A percentile compares a stretch with the other conserved stretches of the same genome.
Evolutionary conservation across 23 tunicate genomes (phyloP).

Genomic region (Ascidia mentula): DNA sequence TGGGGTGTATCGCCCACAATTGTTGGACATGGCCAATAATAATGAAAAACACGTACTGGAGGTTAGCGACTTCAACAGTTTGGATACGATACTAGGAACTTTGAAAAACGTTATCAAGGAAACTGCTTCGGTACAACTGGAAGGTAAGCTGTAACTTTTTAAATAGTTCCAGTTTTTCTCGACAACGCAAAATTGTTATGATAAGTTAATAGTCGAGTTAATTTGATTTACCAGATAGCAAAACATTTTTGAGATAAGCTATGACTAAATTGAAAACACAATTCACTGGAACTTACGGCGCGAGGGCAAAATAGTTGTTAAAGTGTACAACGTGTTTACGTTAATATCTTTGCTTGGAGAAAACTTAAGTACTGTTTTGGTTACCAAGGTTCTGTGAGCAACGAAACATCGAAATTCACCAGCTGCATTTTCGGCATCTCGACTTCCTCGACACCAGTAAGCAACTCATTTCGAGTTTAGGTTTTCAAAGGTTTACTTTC

Average conservation of each 20-base stretch:
- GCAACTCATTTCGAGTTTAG: too few species aligned
- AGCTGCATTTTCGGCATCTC: constrained; percentile 20
- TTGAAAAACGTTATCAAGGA: constrained; percentile 26
- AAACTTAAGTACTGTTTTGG: background rate
- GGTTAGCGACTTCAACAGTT: constrained; percentile 13
- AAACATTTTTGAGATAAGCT: too few species aligned
- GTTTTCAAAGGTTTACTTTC: too few species aligned
- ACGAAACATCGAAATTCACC: constrained; percentile 27
- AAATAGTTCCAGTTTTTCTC: too few species aligned
- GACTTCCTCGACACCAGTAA: background rate
- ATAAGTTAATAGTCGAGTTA: too few species aligned
- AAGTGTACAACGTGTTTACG: too few species aligned
- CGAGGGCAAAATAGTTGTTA: too few species aligned
- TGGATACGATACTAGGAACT: background rate
- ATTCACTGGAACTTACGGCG: too few species aligned
- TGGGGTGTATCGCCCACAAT: background rate
- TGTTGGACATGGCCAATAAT: constrained; percentile 14
- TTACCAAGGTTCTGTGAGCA: constrained; percentile 3
- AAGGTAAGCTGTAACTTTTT: constrained; percentile 8
- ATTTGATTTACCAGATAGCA: too few species aligned
- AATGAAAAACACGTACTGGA: background rate
- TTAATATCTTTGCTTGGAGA: too few species aligned
- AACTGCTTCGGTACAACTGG: constrained; percentile 21
- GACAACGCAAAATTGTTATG: too few species aligned
- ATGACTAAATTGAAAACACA: too few species aligned